phyloP scores from a whole-genome alignment of 2,113 vertebrate genomes.

The Tachuris rubrigastra region DNA sequence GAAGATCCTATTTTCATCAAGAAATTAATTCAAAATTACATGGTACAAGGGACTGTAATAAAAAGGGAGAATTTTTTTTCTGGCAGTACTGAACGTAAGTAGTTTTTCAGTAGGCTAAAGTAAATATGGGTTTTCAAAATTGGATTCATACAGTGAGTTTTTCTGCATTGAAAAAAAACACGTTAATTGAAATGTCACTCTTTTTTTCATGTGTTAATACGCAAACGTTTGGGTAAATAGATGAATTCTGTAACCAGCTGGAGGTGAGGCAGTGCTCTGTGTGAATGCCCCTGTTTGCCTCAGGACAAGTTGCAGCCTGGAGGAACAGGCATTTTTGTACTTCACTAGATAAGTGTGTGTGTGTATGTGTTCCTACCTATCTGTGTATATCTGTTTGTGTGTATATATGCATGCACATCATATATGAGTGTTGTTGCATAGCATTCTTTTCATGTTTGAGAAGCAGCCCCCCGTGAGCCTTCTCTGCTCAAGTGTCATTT shows the following conservation, averaged over 20 bases:
- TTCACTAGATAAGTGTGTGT: neutral
- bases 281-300: neutral
- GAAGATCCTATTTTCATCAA: neutral
- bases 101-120: neutral
- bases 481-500: neutral
- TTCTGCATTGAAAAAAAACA: neutral
- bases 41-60: neutral
- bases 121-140: neutral
- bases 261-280: neutral
- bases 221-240: neutral
- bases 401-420: rapidly evolving
- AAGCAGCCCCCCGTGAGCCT: neutral
- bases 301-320: neutral
- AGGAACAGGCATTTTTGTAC: neutral
- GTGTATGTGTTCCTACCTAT: rapidly evolving
- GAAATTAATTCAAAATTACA: neutral
- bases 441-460: neutral
- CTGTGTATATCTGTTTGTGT: neutral
- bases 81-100: neutral
- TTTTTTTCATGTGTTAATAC: neutral
- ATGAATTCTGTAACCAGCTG: neutral
- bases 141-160: neutral
- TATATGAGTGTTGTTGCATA: neutral
- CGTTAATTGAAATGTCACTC: slow-evolving; percentile 12
- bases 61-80: neutral